Conservation (phyloP, 2,113 vertebrate species). For the Oryzias melastigma region DNA sequence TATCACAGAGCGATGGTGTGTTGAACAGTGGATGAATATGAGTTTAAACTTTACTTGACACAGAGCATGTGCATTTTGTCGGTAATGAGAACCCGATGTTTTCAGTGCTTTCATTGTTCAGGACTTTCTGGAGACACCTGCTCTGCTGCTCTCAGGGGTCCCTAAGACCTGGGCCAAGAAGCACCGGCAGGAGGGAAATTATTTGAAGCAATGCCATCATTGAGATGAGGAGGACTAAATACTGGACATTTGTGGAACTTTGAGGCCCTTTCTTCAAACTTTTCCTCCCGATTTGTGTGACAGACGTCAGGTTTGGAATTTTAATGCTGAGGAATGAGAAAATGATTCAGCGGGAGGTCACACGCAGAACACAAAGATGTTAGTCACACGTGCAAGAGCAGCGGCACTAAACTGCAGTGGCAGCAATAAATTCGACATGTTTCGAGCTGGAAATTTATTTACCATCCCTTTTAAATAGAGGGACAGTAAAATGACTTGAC, state of each 20-base stretch:
- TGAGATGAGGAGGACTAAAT: conserved; percentile 37
- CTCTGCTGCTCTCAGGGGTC: conserved; percentile 19
- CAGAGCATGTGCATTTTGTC: conserved; percentile 35
- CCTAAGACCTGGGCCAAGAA: conserved; percentile 19
- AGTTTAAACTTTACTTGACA: conserved; percentile 48
- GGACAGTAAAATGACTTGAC: background rate
- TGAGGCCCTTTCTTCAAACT: conserved; percentile 34
- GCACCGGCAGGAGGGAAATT: conserved; percentile 14
- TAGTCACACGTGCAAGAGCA: conserved; percentile 19
- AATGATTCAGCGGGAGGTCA: conserved; percentile 31
- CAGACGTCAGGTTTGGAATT: conserved; percentile 46
- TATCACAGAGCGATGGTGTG: conserved; percentile 32
- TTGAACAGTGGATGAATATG: conserved; percentile 18
- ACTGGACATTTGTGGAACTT: conserved; percentile 43
- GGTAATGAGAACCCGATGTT: conserved; percentile 64
- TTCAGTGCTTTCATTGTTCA: conserved; percentile 18
- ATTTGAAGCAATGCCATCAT: conserved; percentile 49
- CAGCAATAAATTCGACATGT: background rate
- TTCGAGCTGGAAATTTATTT: background rate
- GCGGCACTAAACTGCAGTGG: conserved; percentile 9
- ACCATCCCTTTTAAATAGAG: background rate
- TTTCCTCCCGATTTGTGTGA: conserved; percentile 19
- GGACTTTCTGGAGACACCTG: conserved; percentile 52
- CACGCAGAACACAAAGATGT: conserved; percentile 15
- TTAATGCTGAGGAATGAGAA: conserved; percentile 20